phyloP scores from a whole-genome alignment of 2,888 invertebrate genomes.

The Agelastica alni region DNA sequence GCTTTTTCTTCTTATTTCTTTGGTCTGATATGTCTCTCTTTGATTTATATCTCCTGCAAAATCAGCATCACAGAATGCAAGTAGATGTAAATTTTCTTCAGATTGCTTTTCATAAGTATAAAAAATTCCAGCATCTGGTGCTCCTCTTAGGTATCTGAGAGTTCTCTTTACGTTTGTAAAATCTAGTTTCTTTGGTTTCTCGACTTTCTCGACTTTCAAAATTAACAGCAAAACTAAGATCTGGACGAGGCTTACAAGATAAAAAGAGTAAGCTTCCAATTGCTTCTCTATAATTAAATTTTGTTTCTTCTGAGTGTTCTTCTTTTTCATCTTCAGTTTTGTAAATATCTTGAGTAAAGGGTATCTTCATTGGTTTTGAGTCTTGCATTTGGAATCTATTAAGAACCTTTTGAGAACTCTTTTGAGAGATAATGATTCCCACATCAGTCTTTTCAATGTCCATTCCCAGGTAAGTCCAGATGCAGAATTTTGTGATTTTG shows the following conservation, averaged over 20 bases:
- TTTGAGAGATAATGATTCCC: no score
- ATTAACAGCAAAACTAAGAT: not conserved
- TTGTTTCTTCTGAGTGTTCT: no score
- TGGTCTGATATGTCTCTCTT: constrained; percentile 4
- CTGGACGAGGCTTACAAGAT: not conserved
- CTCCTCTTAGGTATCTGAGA: not conserved
- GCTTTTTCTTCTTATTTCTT: constrained; percentile 1
- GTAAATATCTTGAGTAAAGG: no score
- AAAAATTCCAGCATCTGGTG: not conserved
- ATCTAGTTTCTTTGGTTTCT: not conserved
- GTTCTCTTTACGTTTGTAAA: constrained; percentile 1
- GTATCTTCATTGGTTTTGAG: no score
- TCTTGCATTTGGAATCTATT: no score
- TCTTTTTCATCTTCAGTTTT: not conserved
- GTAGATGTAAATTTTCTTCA: not conserved
- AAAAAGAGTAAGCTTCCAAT: not conserved
- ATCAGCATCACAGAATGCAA: constrained; percentile 4
- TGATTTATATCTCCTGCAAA: constrained; percentile 7
- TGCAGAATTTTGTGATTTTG: not conserved
- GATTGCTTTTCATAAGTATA: not conserved
- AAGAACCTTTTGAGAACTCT: no score
- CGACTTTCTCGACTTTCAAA: no score
- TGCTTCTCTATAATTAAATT: not conserved
- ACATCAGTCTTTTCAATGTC: no score
- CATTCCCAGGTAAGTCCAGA: no score